phyloP scores from a whole-genome alignment of 2,113 vertebrate genomes.

The Garra rufa region DNA sequence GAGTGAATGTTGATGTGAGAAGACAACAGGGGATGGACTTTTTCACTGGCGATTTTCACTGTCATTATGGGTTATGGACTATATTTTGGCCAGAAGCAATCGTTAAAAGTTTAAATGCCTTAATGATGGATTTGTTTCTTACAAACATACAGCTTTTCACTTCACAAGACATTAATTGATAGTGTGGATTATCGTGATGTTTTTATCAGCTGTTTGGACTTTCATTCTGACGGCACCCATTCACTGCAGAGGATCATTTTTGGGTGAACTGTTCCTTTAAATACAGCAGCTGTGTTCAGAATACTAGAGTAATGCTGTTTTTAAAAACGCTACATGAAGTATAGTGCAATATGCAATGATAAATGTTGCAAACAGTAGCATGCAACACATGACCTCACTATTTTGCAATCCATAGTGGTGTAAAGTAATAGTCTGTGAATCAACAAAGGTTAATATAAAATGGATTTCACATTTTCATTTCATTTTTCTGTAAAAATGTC shows the following conservation, averaged over 20 bases:
- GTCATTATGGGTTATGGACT: neutral
- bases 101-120: neutral
- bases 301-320: neutral
- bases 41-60: neutral
- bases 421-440: no score
- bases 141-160: neutral
- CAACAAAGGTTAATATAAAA: neutral
- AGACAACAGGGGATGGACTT: neutral
- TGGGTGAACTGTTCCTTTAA: neutral
- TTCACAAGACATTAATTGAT: neutral
- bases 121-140: neutral
- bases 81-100: neutral
- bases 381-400: neutral
- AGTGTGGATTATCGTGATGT: neutral
- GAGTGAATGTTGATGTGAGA: neutral
- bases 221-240: neutral
- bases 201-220: neutral
- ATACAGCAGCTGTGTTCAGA: neutral
- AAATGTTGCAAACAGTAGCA: neutral
- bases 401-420: no score
- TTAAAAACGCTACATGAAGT: neutral
- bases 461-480: neutral
- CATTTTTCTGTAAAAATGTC: neutral
- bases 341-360: neutral
- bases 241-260: neutral